Evolutionary conservation across 2,113 vertebrate genomes (phyloP).

Genomic region (Cairina moschata): DNA sequence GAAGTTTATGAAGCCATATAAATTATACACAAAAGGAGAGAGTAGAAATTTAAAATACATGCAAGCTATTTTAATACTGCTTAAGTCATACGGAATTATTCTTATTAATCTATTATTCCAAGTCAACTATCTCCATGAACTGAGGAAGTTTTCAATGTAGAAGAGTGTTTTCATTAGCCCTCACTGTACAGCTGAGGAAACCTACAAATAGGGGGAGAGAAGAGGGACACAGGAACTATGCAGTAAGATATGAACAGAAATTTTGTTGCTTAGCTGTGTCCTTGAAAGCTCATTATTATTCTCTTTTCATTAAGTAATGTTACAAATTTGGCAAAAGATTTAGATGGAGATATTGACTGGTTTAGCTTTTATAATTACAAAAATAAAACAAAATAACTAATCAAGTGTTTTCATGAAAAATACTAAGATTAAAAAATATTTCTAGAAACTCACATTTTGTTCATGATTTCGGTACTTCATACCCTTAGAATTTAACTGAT

Average conservation of each 20-base stretch:
- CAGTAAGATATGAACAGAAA: not conserved
- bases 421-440: not conserved
- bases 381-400: not conserved
- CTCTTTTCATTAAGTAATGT: not conserved
- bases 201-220: not conserved
- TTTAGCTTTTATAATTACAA: not conserved
- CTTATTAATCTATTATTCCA: not conserved
- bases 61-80: not conserved
- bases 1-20: not conserved
- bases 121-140: not conserved
- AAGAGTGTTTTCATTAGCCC: not conserved
- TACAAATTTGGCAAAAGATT: not conserved
- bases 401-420: not conserved
- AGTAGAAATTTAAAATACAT: not conserved
- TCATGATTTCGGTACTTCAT: not conserved
- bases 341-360: not conserved
- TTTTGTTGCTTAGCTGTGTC: not conserved
- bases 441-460: not conserved
- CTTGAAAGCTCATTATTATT: not conserved
- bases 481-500: not conserved
- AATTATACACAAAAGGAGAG: not conserved
- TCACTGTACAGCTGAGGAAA: not conserved
- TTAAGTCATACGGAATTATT: not conserved
- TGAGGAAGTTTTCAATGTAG: not conserved
- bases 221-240: not conserved